Conservation (phyloP, 2,113 vertebrate species). For the Megalops atlanticus region DNA sequence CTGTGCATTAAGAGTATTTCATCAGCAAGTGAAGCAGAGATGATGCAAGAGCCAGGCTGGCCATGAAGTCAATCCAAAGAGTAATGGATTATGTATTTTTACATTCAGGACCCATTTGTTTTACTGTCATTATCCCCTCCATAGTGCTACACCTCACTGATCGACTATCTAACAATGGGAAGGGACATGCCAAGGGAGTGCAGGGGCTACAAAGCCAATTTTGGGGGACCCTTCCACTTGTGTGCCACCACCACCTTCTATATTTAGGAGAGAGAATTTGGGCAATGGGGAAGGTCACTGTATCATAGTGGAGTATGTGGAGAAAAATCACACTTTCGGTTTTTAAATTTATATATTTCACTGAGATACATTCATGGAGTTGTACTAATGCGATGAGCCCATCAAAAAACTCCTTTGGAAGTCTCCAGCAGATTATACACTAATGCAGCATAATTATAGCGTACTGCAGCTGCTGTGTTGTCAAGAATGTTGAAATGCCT, state of each 20-base stretch:
- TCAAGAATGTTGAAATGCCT: too few relatives aligned
- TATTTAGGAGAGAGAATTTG: too few relatives aligned
- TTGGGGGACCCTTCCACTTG: neutral
- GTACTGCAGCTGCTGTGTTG: too few relatives aligned
- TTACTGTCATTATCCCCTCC: neutral
- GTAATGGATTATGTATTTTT: constrained; percentile 15
- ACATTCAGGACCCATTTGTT: constrained; percentile 20
- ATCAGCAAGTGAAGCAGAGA: neutral
- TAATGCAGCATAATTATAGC: too few relatives aligned
- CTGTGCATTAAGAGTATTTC: neutral
- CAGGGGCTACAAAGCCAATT: neutral
- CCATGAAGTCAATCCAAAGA: neutral
- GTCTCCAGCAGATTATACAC: too few relatives aligned
- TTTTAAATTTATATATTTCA: too few relatives aligned
- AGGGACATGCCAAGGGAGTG: neutral
- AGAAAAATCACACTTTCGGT: too few relatives aligned
- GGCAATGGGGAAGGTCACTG: too few relatives aligned
- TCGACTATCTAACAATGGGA: neutral
- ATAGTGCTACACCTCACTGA: neutral
- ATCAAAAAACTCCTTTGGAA: too few relatives aligned
- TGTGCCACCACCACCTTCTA: neutral
- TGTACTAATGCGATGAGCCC: too few relatives aligned
- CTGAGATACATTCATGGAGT: too few relatives aligned
- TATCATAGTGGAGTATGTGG: too few relatives aligned
- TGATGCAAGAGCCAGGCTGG: neutral